Conservation (phyloP, 2,888 invertebrate genomes). For the Timema cristinae region DNA sequence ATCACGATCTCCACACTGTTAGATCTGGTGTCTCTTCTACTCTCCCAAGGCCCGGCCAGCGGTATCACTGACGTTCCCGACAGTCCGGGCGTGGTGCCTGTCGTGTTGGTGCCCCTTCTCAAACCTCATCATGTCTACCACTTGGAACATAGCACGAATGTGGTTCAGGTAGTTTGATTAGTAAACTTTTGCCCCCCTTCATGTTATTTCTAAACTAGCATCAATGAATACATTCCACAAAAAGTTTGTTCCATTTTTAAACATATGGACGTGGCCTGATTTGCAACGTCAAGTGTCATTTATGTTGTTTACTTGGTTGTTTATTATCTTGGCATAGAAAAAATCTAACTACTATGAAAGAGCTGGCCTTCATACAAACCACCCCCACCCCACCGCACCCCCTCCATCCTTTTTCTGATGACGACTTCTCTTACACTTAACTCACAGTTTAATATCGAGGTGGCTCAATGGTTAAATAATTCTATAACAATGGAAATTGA, state of each 20-base stretch:
- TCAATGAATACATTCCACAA: conserved; percentile 28
- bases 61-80: conserved; percentile 39
- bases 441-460: too few species aligned
- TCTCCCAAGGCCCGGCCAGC: conserved; percentile 46
- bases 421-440: too few species aligned
- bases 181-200: neutral
- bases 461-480: too few species aligned
- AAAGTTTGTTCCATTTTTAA: neutral
- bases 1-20: conserved; percentile 66
- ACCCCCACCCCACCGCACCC: too few species aligned
- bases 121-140: conserved; percentile 61
- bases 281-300: too few species aligned
- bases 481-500: too few species aligned
- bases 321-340: too few species aligned
- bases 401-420: too few species aligned
- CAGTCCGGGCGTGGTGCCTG: conserved; percentile 55
- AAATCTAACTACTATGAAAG: too few species aligned
- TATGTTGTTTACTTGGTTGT: too few species aligned
- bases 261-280: too few species aligned
- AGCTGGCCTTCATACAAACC: too few species aligned
- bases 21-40: conserved; percentile 63
- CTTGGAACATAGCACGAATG: conserved; percentile 62
- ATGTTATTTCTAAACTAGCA: neutral
- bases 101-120: conserved; percentile 66
- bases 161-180: conserved; percentile 55